Conservation (phyloP, 2,888 invertebrate species). For the Mimachlamys varia region DNA sequence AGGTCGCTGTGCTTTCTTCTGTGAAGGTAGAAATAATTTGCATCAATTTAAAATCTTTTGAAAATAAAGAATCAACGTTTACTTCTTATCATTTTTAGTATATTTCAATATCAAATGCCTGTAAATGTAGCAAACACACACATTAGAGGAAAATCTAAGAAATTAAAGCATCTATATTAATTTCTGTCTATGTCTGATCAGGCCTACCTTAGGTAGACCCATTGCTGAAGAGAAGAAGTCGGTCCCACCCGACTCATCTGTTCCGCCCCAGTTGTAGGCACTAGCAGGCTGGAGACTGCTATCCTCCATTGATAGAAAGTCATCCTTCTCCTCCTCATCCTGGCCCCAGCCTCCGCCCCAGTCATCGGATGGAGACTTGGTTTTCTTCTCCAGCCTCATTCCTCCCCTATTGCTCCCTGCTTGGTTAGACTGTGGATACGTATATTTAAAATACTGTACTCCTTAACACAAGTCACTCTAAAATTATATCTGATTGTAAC, state of each 20-base stretch:
- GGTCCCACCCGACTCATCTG: conserved; percentile 53
- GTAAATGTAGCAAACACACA: not conserved
- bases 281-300: conserved; percentile 68
- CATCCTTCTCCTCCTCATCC: conserved; percentile 61
- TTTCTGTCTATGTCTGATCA: not conserved
- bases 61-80: not conserved
- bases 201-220: conserved; percentile 48
- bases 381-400: conserved; percentile 56
- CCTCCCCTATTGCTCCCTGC: not conserved
- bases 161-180: not conserved
- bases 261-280: conserved; percentile 77
- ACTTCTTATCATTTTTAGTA: not conserved
- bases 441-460: not conserved
- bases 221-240: conserved; percentile 72
- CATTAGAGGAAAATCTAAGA: no score
- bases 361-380: conserved; percentile 54
- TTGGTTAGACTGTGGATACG: not conserved
- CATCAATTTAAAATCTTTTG: not conserved
- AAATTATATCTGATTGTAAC: no score
- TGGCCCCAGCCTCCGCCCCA: conserved; percentile 55
- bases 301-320: conserved; percentile 67
- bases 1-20: not conserved
- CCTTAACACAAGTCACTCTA: not conserved
- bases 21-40: not conserved
- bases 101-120: not conserved